These are phyloP conservation scores for Cynoglossus semilaevis DNA, from an alignment of 2,113 vertebrate species.

Conservation along the genomic window DNA sequence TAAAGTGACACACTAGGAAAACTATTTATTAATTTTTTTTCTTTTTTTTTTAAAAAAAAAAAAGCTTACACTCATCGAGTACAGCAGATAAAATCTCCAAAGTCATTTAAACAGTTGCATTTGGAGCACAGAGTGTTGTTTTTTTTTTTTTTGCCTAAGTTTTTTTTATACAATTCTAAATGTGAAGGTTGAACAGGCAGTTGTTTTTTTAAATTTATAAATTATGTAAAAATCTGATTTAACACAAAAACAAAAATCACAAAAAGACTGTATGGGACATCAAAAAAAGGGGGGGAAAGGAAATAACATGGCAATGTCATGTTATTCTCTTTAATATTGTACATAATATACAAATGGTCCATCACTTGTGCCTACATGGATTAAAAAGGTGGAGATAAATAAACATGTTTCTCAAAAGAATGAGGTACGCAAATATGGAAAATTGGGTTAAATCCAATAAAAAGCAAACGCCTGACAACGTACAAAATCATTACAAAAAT, in stretches of 20 bases:
- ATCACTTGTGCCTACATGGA: constrained; percentile 81
- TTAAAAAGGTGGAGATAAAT: constrained; percentile 87
- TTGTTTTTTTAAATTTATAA: constrained; percentile 66
- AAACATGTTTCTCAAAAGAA: constrained; percentile 84
- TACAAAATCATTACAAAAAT: constrained; percentile 51
- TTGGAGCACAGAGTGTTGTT: constrained; percentile 86
- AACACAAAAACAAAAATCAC: constrained; percentile 62
- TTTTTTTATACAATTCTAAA: constrained; percentile 77
- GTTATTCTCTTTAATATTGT: constrained; percentile 83
- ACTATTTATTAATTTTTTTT: constrained; percentile 92
- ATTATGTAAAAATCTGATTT: constrained; percentile 87
- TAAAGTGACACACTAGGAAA: constrained; percentile 91
- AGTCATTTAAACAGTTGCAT: constrained; percentile 89
- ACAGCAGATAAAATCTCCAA: constrained; percentile 98
- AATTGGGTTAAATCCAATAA: constrained; percentile 64
- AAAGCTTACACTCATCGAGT: constrained; percentile 97
- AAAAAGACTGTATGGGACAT: constrained; percentile 72
- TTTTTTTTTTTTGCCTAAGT: constrained; percentile 78
- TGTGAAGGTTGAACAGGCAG: constrained; percentile 57
- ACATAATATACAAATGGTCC: constrained; percentile 96
- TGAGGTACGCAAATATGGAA: constrained; percentile 87
- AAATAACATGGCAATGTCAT: constrained; percentile 75
- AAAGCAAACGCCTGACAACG: constrained; percentile 66
- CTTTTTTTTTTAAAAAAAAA: constrained; percentile 63
- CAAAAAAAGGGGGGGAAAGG: constrained; percentile 37